phyloP scores from a whole-genome alignment of 1,140 invertebrate species.

The Lepidurus apus region DNA sequence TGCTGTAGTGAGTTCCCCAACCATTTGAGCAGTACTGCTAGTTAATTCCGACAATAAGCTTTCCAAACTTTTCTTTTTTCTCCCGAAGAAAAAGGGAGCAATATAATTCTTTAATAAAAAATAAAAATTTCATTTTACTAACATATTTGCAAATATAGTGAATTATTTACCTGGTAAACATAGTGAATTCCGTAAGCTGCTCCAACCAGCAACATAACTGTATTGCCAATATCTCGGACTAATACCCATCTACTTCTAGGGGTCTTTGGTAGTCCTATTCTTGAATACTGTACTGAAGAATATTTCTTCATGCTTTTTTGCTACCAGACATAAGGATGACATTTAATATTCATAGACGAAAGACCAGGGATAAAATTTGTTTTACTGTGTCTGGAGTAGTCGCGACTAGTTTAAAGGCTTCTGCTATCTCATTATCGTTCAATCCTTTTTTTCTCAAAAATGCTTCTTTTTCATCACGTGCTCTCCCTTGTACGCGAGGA shows the following conservation, averaged over 20 bases:
- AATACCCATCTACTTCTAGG: conserved; percentile 45
- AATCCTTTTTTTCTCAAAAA: conserved; percentile 76
- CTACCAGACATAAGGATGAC: not conserved
- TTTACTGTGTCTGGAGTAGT: conserved; percentile 4
- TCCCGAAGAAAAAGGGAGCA: conserved; percentile 56
- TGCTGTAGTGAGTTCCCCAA: conserved; percentile 53
- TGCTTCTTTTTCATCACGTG: conserved; percentile 65
- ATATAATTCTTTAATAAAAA: conserved; percentile 55
- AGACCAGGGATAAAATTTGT: not conserved
- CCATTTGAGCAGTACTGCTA: conserved; percentile 56
- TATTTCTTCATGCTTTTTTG: conserved; percentile 10
- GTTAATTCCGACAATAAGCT: conserved; percentile 60
- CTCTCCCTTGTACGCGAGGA: conserved; percentile 67
- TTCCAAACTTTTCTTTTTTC: conserved; percentile 56
- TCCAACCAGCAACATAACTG: conserved; percentile 61
- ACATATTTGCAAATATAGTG: conserved; percentile 23
- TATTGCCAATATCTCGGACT: conserved; percentile 60
- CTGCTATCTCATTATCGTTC: conserved; percentile 67
- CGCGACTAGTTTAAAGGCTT: conserved; percentile 59
- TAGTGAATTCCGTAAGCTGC: conserved; percentile 34
- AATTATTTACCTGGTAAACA: conserved; percentile 33
- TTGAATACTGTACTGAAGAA: conserved; percentile 4
- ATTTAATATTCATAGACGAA: not conserved
- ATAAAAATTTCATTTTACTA: conserved; percentile 34
- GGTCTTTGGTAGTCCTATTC: not conserved